Base-by-base conservation (phyloP, 2,797 vertebrate species). In the Semaprochilodus insignis region DNA sequence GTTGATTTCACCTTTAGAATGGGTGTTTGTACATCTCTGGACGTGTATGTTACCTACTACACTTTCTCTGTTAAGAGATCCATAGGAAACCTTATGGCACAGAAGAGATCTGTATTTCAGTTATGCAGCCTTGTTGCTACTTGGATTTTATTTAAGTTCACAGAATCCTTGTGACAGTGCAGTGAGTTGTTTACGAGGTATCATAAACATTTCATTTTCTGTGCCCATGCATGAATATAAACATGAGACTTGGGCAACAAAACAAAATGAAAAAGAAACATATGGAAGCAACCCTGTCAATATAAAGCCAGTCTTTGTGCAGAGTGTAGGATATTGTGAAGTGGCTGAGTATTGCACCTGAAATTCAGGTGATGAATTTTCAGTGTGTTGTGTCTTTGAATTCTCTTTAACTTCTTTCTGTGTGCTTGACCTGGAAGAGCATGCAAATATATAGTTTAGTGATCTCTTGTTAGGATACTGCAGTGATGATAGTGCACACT, bases 331-430 rank as follows among this genome's bases (percentile, higher is more conserved):
- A 51, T 63, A 44, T 78, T 81, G 78, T 78, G 52, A 55, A 23
- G 16, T 73, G 79, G 52, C 31, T 79, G 78, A 80, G 70, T 57
- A 72, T 78, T 81, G 81, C 77, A 84, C 78, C 57, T 27, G 75
- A 76, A 84, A 83, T 85, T 65, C 76, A 76, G 57, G 34, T 77
- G n/a, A 87, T 87, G 70, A 86, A 87, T 88, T 86, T 87, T 81
- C 78, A 84, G 67, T 16, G 72, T 63, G 59, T 78, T 78, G 63
- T 71, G 70, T 85, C 85, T 88, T 86, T 81, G 82, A 87, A 88
- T 85, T 88, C 83, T 78, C 59, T 80, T 67, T 77, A 80, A 84
- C 75, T 74, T 77, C 63, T 73, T 65, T n/a, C 73, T 81, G 79
- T 65, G 77, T 80, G 36, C 74, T 82, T 87, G 87, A 87, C 86